Conservation (phyloP, 53 echinoderm and acorn worm genomes). For the Temnopleurus reevesii region DNA sequence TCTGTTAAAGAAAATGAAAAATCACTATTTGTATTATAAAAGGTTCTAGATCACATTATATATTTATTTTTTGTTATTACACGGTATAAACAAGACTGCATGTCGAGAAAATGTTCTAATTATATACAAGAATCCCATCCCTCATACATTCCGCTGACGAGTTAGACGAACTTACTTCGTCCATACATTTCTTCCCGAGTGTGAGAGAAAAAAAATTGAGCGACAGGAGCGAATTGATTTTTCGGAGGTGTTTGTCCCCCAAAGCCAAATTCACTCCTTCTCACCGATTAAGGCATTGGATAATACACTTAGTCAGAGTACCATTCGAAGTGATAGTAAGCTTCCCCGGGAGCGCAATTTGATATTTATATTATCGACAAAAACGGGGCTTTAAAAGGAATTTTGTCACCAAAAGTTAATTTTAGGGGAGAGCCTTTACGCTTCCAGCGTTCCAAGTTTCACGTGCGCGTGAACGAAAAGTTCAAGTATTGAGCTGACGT, state of each 20-base stretch:
- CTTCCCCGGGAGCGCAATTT: constrained; percentile 21
- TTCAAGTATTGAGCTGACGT: not conserved
- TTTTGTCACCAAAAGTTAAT: constrained; percentile 35
- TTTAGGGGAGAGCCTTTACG: not conserved
- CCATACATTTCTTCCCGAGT: not conserved
- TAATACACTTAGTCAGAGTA: not conserved
- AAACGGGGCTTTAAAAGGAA: not conserved
- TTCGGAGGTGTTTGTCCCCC: constrained; percentile 30
- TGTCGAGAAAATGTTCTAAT: no score
- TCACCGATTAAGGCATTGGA: not conserved
- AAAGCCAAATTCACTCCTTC: constrained; percentile 44
- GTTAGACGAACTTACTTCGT: not conserved
- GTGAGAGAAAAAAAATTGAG: not conserved
- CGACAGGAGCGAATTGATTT: constrained; percentile 30
- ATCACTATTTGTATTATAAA: no score
- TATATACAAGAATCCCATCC: no score
- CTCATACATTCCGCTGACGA: not conserved
- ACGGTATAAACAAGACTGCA: no score
- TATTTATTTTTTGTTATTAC: no score
- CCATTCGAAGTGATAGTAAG: not conserved
- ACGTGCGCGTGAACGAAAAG: not conserved
- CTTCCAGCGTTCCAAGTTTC: not conserved
- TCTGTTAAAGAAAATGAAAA: no score
- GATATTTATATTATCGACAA: constrained; percentile 44
- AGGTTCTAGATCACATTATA: no score